Evolutionary conservation across 2,888 invertebrate species (phyloP), one percentile per base, ranked within the genome.

Genomic region (Pardosa pseudoannulata): DNA sequence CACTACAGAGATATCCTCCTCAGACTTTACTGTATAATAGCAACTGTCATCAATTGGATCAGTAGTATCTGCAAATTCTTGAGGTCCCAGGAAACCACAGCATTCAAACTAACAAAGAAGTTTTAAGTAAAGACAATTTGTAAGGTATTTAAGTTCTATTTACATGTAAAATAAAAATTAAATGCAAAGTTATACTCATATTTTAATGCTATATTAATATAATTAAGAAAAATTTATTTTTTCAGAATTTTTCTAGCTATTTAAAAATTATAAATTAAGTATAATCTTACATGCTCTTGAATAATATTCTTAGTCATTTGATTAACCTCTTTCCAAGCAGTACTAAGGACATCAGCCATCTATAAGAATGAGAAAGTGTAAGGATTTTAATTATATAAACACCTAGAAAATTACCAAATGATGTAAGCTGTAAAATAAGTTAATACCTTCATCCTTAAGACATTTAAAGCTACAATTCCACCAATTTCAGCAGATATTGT

Each of bases 41-140:
- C 92, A 91, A 27, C 91, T 91, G 64, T 90, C 89, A 88, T 91
- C 91, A 88, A 91, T 91, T 62, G 90, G 90, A 83, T 91, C 91
- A 76, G 90, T 91, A 71, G 90, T 91, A 78, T 91, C 90, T 32
- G 91, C 91, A 89, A 91, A 91, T 80, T 91, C 91, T 88, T 90
- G 90, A 3, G 91, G 91, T 23, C 92, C 91, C 67, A 89, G 89
- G 89, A 91, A 91, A 13, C 92, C 92, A 88, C 92, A 92, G 79
- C 92, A 92, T 64, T 90, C 89, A 80, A 92, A 89, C 92, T 91
- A 88, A 36, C n/a, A n/a, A n/a, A n/a, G n/a, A n/a, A n/a, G n/a
- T n/a, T n/a, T n/a, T n/a, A n/a, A n/a, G n/a, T n/a, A n/a, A n/a
- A n/a, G n/a, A n/a, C n/a, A n/a, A n/a, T n/a, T n/a, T n/a, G n/a